Evolutionary conservation across 2,113 vertebrate species (phyloP).

Genomic region (Gymnobelideus leadbeateri): DNA sequence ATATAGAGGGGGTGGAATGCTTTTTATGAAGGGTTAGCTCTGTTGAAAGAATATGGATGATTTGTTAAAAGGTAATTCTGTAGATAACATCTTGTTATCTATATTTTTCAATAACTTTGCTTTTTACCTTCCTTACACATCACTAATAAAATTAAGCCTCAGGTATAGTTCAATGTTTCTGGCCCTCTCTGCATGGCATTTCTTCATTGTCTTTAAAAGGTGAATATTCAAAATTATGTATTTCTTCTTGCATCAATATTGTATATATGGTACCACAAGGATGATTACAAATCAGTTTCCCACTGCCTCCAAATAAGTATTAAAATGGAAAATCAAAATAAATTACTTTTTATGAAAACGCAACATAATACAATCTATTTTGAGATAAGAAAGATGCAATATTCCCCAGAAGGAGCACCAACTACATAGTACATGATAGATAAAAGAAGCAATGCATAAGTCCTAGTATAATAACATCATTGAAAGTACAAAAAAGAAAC

Average conservation of each 20-base stretch:
- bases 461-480: neutral
- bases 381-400: neutral
- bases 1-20: neutral
- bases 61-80: neutral
- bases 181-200: neutral
- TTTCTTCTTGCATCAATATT: neutral
- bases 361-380: neutral
- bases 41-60: neutral
- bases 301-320: neutral
- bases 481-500: neutral
- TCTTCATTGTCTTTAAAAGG: neutral
- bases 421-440: neutral
- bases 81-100: neutral
- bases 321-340: conserved; percentile 2
- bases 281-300: neutral
- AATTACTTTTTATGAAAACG: neutral
- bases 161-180: neutral
- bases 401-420: neutral
- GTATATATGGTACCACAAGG: neutral
- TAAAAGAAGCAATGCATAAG: neutral
- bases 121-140: neutral
- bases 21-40: neutral
- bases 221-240: neutral
- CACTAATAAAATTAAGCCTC: neutral
- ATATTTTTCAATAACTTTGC: neutral